Percentiles rank a stretch among this genome's conserved stretches.
These are phyloP conservation scores for Piscicola geometra DNA, from an alignment of 2,888 invertebrate species.

Conservation along the genomic window DNA sequence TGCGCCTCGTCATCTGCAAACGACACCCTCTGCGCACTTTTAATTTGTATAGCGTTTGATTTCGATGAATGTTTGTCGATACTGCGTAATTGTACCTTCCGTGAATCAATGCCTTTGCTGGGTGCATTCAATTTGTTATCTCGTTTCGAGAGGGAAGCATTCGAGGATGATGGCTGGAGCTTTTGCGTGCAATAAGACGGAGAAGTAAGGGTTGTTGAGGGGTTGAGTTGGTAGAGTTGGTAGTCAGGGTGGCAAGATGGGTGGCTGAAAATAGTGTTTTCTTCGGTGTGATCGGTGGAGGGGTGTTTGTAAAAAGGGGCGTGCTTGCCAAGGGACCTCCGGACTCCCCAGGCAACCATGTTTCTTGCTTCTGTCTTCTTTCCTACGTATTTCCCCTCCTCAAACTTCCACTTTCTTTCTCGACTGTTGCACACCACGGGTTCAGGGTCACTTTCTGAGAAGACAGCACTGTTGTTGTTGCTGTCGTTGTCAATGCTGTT, in stretches of 20 bases:
- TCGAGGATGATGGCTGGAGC: too few species aligned
- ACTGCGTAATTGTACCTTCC: too few species aligned
- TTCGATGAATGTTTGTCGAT: background rate
- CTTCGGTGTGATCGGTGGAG: too few species aligned
- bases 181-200: too few species aligned
- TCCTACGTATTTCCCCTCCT: background rate
- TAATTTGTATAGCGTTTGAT: background rate
- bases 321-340: background rate
- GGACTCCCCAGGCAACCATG: background rate
- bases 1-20: background rate
- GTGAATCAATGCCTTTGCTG: background rate
- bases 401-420: background rate
- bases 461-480: too few species aligned
- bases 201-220: too few species aligned
- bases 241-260: too few species aligned
- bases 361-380: background rate
- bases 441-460: background rate
- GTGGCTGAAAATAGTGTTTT: background rate
- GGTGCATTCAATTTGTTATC: background rate
- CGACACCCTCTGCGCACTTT: background rate
- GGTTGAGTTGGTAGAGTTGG: too few species aligned
- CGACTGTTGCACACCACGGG: background rate
- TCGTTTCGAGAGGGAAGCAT: background rate
- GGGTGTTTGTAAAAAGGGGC: background rate
- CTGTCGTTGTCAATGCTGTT: too few species aligned